Percentiles rank a stretch among this genome's conserved stretches.
phyloP scores from a whole-genome alignment of 2,113 vertebrate species.

The Callaeas wilsoni region DNA sequence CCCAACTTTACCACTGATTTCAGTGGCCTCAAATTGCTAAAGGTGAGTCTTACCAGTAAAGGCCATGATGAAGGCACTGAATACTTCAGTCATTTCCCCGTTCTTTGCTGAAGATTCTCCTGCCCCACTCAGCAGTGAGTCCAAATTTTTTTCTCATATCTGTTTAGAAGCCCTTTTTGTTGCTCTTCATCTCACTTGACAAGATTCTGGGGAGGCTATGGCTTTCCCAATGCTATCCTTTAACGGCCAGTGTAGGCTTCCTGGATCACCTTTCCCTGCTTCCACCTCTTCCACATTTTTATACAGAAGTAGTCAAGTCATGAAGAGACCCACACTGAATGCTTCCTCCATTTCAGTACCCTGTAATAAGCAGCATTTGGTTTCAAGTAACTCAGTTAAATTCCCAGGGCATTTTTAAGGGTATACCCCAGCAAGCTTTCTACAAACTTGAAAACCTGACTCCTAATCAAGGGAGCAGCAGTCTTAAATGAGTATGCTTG shows the following conservation, averaged over 20 bases:
- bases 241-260: neutral
- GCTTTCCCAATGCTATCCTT: neutral
- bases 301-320: neutral
- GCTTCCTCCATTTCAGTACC: neutral
- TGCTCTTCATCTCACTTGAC: neutral
- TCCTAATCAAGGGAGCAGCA: neutral
- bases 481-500: neutral
- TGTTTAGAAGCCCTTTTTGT: neutral
- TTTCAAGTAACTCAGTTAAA: neutral
- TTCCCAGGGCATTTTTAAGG: neutral
- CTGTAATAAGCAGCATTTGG: neutral
- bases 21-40: neutral
- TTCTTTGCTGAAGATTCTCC: neutral
- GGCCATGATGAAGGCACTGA: rapidly evolving
- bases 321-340: neutral
- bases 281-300: neutral
- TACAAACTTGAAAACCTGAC: neutral
- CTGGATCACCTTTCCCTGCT: neutral
- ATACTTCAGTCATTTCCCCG: neutral
- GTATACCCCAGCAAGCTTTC: neutral
- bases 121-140: neutral
- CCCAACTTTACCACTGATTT: neutral
- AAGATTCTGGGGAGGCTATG: neutral
- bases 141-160: neutral
- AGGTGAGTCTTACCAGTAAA: neutral